A percentile compares a stretch with the other conserved stretches of the same genome.
Evolutionary conservation across 2,113 vertebrate species (phyloP).

Genomic region (Corythaeola cristata): DNA sequence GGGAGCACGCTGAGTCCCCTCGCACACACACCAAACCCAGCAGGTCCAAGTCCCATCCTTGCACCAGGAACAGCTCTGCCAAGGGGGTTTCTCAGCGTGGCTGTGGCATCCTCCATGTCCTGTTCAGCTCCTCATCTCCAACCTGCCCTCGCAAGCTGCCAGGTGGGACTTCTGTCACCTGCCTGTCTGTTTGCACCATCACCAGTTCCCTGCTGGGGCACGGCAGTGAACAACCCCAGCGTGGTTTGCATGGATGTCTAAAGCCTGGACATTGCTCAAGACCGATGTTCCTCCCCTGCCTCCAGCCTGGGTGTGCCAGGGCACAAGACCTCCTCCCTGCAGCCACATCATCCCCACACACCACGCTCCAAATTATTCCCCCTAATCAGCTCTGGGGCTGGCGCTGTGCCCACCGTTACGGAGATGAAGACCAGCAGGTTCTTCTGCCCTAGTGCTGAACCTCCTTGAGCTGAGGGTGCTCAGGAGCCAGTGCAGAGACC

Average conservation of each 20-base stretch:
- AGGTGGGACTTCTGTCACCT: not conserved
- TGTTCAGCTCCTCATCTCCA: not conserved
- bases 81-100: accelerated
- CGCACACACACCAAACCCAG: not conserved
- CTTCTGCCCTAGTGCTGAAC: not conserved
- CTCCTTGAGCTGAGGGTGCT: not conserved
- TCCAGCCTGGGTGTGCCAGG: not conserved
- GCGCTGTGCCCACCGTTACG: accelerated
- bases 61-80: not conserved
- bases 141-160: accelerated
- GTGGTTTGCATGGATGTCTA: accelerated
- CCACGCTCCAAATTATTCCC: not conserved
- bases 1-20: accelerated
- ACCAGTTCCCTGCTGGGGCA: accelerated
- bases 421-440: not conserved
- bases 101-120: not conserved
- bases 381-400: not conserved
- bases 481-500: accelerated
- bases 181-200: not conserved
- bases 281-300: not conserved
- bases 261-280: not conserved
- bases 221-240: accelerated
- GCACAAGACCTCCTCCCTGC: not conserved
- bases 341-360: accelerated
- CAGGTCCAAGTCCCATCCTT: not conserved